Evolutionary conservation across 2,113 vertebrate genomes (phyloP).

Genomic region (Plecturocebus donacophilus): DNA sequence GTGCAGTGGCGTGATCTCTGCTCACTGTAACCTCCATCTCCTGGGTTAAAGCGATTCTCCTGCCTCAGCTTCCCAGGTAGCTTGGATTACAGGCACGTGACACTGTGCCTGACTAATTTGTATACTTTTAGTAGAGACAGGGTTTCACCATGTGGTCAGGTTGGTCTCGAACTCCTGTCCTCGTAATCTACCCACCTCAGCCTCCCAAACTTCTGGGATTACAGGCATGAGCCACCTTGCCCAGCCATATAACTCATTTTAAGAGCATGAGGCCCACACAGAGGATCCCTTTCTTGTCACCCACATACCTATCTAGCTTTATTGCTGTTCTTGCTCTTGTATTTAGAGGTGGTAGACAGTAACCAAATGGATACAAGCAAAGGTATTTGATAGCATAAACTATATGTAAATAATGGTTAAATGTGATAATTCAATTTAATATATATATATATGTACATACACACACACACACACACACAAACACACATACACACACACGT

Average conservation of each 20-base stretch:
- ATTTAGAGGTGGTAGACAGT: neutral
- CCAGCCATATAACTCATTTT: neutral
- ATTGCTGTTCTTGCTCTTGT: neutral
- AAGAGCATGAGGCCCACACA: neutral
- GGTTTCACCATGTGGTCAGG: no score
- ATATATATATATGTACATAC: neutral
- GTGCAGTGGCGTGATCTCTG: no score
- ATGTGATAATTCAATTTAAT: neutral
- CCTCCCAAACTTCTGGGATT: no score
- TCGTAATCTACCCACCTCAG: no score
- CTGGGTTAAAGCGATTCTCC: no score
- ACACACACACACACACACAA: neutral
- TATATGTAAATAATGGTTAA: neutral
- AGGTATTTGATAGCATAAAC: neutral
- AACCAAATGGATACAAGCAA: neutral
- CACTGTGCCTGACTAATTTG: no score
- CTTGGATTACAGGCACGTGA: no score
- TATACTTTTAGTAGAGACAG: no score
- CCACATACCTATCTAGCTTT: neutral
- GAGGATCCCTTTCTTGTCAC: neutral
- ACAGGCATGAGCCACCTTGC: no score
- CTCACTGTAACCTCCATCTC: no score
- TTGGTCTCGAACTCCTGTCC: no score
- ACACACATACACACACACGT: neutral
- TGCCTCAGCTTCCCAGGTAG: no score